Evolutionary conservation across 2,113 vertebrate species (phyloP).

Genomic region (Chascanopsetta lugubris): DNA sequence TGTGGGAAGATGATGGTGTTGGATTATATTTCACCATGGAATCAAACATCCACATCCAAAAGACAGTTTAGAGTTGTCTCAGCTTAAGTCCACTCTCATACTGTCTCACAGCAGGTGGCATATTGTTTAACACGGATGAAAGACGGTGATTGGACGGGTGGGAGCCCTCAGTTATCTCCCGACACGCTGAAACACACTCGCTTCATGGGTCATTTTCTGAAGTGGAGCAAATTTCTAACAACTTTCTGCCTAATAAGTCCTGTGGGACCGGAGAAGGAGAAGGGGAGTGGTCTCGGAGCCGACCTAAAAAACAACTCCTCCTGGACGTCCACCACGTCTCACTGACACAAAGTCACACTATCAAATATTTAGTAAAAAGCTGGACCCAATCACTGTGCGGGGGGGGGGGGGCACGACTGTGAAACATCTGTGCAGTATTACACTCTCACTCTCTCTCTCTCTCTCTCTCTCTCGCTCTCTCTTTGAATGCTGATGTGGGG

Average conservation of each 20-base stretch:
- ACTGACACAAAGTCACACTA: slow-evolving; percentile 52
- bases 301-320: slow-evolving; percentile 76
- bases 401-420: slow-evolving; percentile 53
- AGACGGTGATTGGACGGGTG: no score
- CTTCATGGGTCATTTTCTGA: slow-evolving; percentile 52
- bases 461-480: slow-evolving; percentile 23
- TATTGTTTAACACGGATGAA: no score
- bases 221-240: slow-evolving; percentile 64
- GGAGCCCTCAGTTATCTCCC: slow-evolving; percentile 53
- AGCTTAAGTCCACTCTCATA: slow-evolving; percentile 31
- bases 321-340: slow-evolving; percentile 52
- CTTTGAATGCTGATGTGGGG: slow-evolving; percentile 36
- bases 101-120: no score
- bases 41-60: no score
- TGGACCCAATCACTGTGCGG: slow-evolving; percentile 51
- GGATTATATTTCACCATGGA: no score
- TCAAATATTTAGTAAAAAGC: slow-evolving; percentile 76
- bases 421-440: slow-evolving; percentile 63
- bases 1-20: no score
- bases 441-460: slow-evolving; percentile 16
- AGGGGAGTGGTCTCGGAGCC: slow-evolving; percentile 42
- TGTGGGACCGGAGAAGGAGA: slow-evolving; percentile 4
- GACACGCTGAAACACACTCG: slow-evolving; percentile 48
- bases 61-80: no score
- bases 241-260: background rate